Evolutionary conservation across 1,140 invertebrate genomes (phyloP), one percentile per base, ranked within the genome.

Genomic region (Homalodisca vitripennis): DNA sequence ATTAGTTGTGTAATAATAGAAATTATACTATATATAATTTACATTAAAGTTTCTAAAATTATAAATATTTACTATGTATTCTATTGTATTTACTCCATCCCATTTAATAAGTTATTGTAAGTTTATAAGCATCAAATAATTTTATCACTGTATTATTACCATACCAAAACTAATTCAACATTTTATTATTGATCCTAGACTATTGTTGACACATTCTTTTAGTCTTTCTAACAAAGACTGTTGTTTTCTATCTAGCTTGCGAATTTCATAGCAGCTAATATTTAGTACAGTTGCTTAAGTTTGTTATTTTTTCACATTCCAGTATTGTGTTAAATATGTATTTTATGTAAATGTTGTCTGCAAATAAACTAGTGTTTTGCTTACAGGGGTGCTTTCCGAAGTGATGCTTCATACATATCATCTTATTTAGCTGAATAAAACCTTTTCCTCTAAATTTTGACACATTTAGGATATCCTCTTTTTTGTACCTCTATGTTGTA

Each of bases 321-420:
- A 60, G 55, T 60, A 60, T 60, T 60, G 55, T 60, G 55, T 60
- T 60, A 27, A 60, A 60, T 27, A 60, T 60, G 55, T 60, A 60
- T 60, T 60, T 60, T 60, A 60, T 60, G 55, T 60, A 60, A 60
- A 60, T 60, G 55, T 60, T 60, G 55, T 60, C 55, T 60, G 55
- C 55, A 60, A 60, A 60, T 60, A 60, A 60, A 60, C 22, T 60
- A 60, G 55, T 60, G 55, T 60, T 60, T 60, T 60, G 55, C 55
- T 60, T 60, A 60, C 55, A 60, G 55, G 48, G 55, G 55, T 60
- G 55, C 55, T 60, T 12, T n/a, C 26, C 26, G 13, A 60, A 60
- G 24, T 60, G 55, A 60, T 29, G 24, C 29, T 60, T 29, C 26
- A 27, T 26, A 53, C 20, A 53, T 53, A 53, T 53, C 20, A 53